Evolutionary conservation across 2,888 invertebrate genomes (phyloP).

Genomic region (Deilephila porcellus): DNA sequence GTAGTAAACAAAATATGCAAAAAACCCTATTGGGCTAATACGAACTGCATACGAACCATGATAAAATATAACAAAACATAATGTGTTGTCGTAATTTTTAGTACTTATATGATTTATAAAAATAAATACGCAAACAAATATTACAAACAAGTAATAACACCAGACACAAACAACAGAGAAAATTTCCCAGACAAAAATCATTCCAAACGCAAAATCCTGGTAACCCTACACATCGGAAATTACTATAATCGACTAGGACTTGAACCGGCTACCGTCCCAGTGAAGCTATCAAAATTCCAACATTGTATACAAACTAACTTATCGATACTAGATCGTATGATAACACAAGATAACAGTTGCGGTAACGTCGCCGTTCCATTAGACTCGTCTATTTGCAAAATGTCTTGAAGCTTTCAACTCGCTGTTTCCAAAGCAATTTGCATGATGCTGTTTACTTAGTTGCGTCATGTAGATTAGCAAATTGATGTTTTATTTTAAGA

Average conservation of each 20-base stretch:
- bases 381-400: constrained; percentile 13
- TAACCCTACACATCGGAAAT: constrained; percentile 51
- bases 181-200: too few relatives aligned
- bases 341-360: constrained; percentile 5
- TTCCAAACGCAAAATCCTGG: not conserved
- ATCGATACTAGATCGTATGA: constrained; percentile 30
- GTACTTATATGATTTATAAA: too few relatives aligned
- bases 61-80: too few relatives aligned
- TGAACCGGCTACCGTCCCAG: constrained; percentile 59
- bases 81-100: too few relatives aligned
- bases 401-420: not conserved
- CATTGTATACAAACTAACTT: constrained; percentile 19
- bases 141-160: too few relatives aligned
- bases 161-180: too few relatives aligned
- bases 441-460: constrained; percentile 12
- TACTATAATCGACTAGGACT: constrained; percentile 68
- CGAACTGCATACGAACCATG: too few relatives aligned
- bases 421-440: not conserved
- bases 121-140: too few relatives aligned
- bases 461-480: constrained; percentile 5
- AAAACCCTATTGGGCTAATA: too few relatives aligned
- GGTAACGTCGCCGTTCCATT: constrained; percentile 19
- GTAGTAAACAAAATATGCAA: too few relatives aligned
- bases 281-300: constrained; percentile 50
- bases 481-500: not conserved